Conservation (phyloP, 2,113 vertebrate species). For the Paramisgurnus dabryanus region DNA sequence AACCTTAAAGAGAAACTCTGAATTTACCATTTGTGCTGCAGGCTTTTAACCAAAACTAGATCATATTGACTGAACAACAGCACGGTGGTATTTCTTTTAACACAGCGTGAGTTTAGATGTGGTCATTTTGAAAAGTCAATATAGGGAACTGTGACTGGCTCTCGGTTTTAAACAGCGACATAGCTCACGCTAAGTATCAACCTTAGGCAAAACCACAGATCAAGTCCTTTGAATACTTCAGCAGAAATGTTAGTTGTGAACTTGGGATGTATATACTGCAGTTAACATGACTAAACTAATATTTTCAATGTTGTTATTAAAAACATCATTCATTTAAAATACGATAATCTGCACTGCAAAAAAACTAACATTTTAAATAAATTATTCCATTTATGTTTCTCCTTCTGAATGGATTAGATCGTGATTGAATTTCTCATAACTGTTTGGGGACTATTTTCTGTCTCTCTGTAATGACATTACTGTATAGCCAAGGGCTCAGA, state of each 20-base stretch:
- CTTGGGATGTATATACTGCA: no score
- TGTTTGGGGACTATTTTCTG: neutral
- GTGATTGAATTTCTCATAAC: neutral
- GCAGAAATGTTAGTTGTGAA: no score
- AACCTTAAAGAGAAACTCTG: slow-evolving; percentile 3
- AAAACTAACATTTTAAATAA: neutral
- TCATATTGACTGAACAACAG: slow-evolving; percentile 4
- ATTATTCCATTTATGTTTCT: neutral
- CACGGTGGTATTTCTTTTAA: neutral
- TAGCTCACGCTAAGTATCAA: neutral
- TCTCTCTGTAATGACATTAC: slow-evolving; percentile 7
- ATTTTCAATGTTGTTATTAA: no score
- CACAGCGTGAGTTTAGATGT: neutral
- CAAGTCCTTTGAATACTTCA: neutral
- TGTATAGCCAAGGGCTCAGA: neutral
- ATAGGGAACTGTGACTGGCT: no score
- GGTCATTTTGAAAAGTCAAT: neutral
- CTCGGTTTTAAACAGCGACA: neutral
- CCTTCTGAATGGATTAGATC: neutral
- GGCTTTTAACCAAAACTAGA: slow-evolving; percentile 18
- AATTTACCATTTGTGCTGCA: neutral
- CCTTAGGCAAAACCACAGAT: neutral
- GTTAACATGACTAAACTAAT: neutral
- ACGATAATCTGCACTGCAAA: neutral
- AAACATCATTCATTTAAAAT: no score